Base-by-base conservation (phyloP, 2,797 vertebrate species). In the Mus spretus region DNA sequence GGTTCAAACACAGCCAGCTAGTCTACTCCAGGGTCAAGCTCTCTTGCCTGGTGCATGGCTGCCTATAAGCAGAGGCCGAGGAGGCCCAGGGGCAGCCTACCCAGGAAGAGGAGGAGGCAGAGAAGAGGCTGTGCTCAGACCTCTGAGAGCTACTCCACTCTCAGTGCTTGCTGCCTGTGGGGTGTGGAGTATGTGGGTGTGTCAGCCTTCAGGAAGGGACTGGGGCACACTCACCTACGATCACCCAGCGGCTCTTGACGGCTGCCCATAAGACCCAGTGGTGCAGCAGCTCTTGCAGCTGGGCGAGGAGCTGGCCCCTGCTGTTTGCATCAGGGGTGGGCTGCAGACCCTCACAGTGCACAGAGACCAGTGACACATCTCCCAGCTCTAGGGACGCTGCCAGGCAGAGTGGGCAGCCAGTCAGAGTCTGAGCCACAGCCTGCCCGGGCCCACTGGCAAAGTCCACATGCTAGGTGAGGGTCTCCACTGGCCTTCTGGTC, bases 181-280 rank as follows among this genome's bases (percentile, higher is more conserved):
- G 74, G 75, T 67, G 80, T 10, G n/a, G n/a, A 10, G 34, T 70
- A 10, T 20, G 70, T 72, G 61, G 40, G 44, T 67, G 44, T 3
- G n/a, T 40, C 57, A 50, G 12, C 50, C 87, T 44, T 79, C 34
- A 22, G 59, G 61, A 19, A 28, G n/a, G 13, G 19, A 0, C 4
- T 14, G 31, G 63, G 47, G 53, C 28, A 40, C 80, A 83, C 99
- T 99, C 97, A 99, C 99, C 99, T 78, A 99, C 98, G 59, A 99
- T 98, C 87, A 98, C 97, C 98, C 99, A 99, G 80, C 99, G 99
- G 92, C 98, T 99, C 98, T 99, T 98, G 97, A 99, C 99, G 0
- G 98, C 99, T 0, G 99, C 99, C 98, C 99, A 99, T 88, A 99
- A 98, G 74, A 99, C 99, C 98, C 99, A 99, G 97, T 98, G 98